Base-by-base conservation (phyloP, 2,888 invertebrate genomes). In the Meandrusa payeni region DNA sequence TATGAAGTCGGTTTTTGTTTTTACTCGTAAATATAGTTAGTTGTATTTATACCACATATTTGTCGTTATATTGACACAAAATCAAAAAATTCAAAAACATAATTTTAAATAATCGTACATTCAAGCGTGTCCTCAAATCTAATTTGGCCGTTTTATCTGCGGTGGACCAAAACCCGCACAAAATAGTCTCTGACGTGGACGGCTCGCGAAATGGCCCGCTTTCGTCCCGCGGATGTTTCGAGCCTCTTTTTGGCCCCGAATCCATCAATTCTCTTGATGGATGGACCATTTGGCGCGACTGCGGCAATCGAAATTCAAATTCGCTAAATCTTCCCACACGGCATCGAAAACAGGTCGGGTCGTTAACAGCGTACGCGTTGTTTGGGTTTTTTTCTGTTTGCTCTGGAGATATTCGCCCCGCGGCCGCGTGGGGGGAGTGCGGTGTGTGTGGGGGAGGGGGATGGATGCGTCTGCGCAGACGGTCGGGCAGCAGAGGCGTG, bases 251-350 rank as follows among this genome's bases (percentile, higher is more conserved):
- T 86, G 79, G 83, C 58, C 76, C 82, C 72, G 57, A 83, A 83
- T 86, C 80, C 86, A 87, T 87, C 86, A 87, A 86, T 87, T 85
- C 81, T 69, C 58, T 65, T 85, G 86, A 87, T 85, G 86, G 85
- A 86, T 86, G 86, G 74, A 72, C 72, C 79, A 64, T 69, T 70
- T 74, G 69, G 65, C 61, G 61, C 56, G 65, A 43, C 55, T 65
- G 69, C 64, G 69, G 76, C 79, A 76, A 83, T 85, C 83, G 80
- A 81, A 82, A 83, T 83, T 86, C 82, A 86, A 87, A 87, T 87
- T 86, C 81, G 86, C 86, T 82, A 86, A 86, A 83, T 82, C 85
- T 86, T 86, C 86, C 82, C 86, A 86, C 82, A 85, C 76, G 61
- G 73, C 68, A 67, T 68, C 73, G 77, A 76, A 76, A 82, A 83